Evolutionary conservation across 2,113 vertebrate species (phyloP), one percentile per base, ranked within the genome.

Genomic region (Chamaetylas fuelleborni): DNA sequence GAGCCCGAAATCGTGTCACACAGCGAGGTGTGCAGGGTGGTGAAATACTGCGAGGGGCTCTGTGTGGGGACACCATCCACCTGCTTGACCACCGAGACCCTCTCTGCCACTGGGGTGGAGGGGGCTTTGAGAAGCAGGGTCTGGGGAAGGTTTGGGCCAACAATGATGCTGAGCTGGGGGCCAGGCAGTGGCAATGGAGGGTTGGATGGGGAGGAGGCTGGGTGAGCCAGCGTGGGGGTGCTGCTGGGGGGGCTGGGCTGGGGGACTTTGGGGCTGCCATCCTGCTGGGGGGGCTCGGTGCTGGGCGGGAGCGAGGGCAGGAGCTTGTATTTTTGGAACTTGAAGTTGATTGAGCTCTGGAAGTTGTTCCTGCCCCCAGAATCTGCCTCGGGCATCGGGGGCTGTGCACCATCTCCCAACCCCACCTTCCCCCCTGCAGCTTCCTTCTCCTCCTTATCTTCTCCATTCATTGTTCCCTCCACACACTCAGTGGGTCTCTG

Each of bases 11-110:
- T 95, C 3, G 98, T 87, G 4, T 97, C 96, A 31, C 98, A 98
- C 38, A 99, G 96, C 8, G 97, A 98, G 1, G 97, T 84, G 54
- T 99, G 99, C 84, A 99, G 93, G 42, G 98, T 97, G 28, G 97
- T 87, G 58, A 99, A 99, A 80, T 96, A 97, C 56, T 98, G 98
- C 5, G 92, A 66, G 0, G 96, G 96, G 45, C 34, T 62, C 42
- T n/a, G 19, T 1, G 6, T 48, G 1, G 51, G 78, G 8, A 8
- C 29, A 8, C 31, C 86, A 18, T 36, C 57, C 2, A 28, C 25
- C 62, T 43, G 54, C 79, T 34, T 1, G 2, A 76, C 47, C 78
- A 65, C 43, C 1, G 8, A 20, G 24, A 48, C 2, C 3, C 15
- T 51, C 47, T 57, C 74, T 58, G 98, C 88, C 19, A 48, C 58